These are phyloP conservation scores for Parazoanthus atlanticus DNA, from an alignment of 92 coral and sea anemone genomes.

Conservation along the genomic window DNA sequence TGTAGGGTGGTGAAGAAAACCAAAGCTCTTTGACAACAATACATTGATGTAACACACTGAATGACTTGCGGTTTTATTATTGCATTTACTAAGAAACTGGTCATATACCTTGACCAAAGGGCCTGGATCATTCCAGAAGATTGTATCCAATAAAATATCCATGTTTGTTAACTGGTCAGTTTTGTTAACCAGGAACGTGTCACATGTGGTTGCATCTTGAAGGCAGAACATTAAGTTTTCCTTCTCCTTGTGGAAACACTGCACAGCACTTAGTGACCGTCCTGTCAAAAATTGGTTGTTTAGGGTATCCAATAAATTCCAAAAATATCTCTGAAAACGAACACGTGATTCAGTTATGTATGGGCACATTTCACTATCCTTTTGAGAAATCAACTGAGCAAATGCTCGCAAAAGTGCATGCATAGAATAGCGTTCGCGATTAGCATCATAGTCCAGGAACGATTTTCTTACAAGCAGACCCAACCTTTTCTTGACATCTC, in stretches of 20 bases:
- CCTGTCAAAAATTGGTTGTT: constrained; percentile 18
- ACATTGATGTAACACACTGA: not conserved
- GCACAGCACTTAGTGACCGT: not conserved
- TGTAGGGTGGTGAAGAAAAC: not conserved
- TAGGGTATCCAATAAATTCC: not conserved
- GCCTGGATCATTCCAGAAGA: not conserved
- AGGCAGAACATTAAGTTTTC: not conserved
- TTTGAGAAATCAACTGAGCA: not conserved
- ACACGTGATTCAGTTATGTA: not conserved
- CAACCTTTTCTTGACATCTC: not conserved
- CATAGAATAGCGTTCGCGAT: not conserved
- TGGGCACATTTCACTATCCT: not conserved
- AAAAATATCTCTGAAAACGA: not conserved
- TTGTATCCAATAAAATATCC: constrained; percentile 5
- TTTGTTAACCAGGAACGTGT: not conserved
- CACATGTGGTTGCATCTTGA: not conserved
- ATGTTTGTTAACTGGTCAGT: constrained; percentile 3
- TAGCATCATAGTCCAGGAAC: constrained; percentile 9
- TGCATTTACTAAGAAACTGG: constrained; percentile 4
- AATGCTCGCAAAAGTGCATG: constrained; percentile 12
- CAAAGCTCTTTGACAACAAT: constrained; percentile 7
- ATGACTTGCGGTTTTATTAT: not conserved
- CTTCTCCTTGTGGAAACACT: not conserved
- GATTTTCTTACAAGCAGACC: constrained; percentile 11
- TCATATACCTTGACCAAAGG: not conserved